Conservation (phyloP, 2,888 invertebrate genomes). For the Mantis religiosa region DNA sequence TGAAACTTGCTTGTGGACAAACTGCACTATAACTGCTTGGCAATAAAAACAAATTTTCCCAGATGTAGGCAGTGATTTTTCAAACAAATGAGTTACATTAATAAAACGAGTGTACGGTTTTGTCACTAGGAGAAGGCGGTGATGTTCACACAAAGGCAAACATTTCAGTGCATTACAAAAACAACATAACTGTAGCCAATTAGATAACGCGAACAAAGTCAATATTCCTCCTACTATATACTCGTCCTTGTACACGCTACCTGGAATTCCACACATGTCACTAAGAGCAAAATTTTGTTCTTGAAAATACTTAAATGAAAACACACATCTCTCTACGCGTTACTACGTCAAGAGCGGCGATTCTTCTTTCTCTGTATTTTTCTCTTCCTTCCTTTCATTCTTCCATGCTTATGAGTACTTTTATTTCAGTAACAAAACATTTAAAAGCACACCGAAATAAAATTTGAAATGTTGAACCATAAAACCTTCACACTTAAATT, state of each 20-base stretch:
- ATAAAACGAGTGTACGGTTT: not conserved
- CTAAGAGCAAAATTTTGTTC: not conserved
- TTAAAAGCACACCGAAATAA: too few relatives aligned
- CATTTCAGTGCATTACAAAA: not conserved
- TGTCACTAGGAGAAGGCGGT: not conserved
- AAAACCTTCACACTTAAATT: too few relatives aligned
- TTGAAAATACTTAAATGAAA: too few relatives aligned
- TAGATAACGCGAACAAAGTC: not conserved
- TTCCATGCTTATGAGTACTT: too few relatives aligned
- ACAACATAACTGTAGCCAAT: not conserved
- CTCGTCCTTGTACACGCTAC: not conserved
- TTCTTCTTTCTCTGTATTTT: too few relatives aligned
- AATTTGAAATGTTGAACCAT: too few relatives aligned
- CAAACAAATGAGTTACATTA: not conserved
- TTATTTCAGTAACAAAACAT: too few relatives aligned
- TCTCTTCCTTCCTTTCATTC: too few relatives aligned
- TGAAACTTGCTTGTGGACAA: not conserved
- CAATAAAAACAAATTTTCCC: not conserved
- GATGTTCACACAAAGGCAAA: not conserved
- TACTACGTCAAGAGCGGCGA: too few relatives aligned
- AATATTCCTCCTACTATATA: not conserved
- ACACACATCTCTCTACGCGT: too few relatives aligned
- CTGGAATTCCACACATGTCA: not conserved
- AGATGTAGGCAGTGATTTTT: not conserved
- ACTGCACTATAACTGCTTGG: not conserved